Percentiles rank a stretch among this genome's conserved stretches.
Conservation (phyloP, 2,113 vertebrate species). For the Cephalopterus ornatus region DNA sequence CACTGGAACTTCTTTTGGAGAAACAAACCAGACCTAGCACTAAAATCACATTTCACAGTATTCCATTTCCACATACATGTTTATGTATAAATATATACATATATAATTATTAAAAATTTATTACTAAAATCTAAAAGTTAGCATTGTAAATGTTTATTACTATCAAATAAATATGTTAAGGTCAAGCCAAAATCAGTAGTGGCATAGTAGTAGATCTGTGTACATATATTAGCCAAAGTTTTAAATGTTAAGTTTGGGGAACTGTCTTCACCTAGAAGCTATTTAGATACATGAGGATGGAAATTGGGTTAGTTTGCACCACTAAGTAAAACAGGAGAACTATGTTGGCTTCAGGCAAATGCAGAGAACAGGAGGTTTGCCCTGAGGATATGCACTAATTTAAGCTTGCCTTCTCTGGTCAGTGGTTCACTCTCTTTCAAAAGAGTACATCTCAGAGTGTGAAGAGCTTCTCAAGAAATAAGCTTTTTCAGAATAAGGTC, state of each 20-base stretch:
- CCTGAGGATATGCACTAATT: constrained; percentile 59
- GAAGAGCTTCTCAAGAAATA: constrained; percentile 29
- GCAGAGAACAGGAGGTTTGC: constrained; percentile 43
- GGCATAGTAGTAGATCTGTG: neutral
- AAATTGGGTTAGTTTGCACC: constrained; percentile 41
- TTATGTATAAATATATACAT: neutral
- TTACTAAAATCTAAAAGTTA: neutral
- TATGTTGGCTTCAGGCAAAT: constrained; percentile 41
- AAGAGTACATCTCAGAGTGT: constrained; percentile 27
- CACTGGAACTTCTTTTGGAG: neutral
- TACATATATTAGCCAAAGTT: neutral
- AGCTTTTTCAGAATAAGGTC: constrained; percentile 43
- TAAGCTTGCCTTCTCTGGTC: constrained; percentile 53
- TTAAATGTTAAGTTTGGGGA: neutral
- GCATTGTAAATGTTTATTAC: neutral
- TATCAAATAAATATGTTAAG: neutral
- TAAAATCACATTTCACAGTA: neutral
- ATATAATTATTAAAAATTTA: neutral
- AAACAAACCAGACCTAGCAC: neutral
- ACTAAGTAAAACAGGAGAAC: constrained; percentile 21
- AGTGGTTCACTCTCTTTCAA: constrained; percentile 43
- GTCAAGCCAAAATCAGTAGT: neutral
- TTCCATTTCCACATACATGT: neutral
- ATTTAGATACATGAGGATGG: neutral
- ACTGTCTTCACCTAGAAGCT: neutral